Conservation (phyloP, 2,888 invertebrate species). For the Melieria picta region DNA sequence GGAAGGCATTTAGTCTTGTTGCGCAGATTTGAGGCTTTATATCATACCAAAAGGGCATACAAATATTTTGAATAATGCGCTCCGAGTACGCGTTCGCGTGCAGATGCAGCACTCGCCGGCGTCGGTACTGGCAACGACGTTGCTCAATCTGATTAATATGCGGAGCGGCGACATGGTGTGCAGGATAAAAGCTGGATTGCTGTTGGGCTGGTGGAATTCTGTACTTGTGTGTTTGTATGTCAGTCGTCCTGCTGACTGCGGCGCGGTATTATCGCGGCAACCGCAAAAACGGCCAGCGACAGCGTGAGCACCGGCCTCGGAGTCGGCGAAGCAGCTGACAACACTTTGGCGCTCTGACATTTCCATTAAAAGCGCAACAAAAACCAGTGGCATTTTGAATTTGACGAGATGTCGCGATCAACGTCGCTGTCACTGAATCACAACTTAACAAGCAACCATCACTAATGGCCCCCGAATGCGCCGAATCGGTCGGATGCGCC, state of each 20-base stretch:
- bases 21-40: conserved; percentile 36
- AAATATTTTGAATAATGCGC: conserved; percentile 48
- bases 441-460: conserved; percentile 33
- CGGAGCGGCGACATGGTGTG: conserved; percentile 44
- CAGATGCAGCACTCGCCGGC: conserved; percentile 29
- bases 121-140: conserved; percentile 26
- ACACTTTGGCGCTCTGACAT: conserved; percentile 57
- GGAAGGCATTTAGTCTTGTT: conserved; percentile 31
- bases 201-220: conserved; percentile 1
- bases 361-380: conserved; percentile 54
- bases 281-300: conserved; percentile 9
- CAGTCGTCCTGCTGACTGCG: conserved; percentile 44
- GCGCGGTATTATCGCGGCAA: conserved; percentile 31
- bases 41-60: conserved; percentile 44
- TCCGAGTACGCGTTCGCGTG: conserved; percentile 24
- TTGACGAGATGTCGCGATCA: conserved; percentile 39
- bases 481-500: conserved; percentile 28
- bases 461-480: conserved; percentile 32
- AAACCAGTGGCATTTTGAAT: conserved; percentile 48
- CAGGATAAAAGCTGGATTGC: background rate
- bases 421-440: conserved; percentile 38
- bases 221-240: conserved; percentile 11
- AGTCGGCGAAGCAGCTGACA: conserved; percentile 51
- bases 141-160: conserved; percentile 54
- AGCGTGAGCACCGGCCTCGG: conserved; percentile 24